These are phyloP conservation scores for Drosophila nigritarsus DNA, from an alignment of 2,888 invertebrate species.

Conservation along the genomic window DNA sequence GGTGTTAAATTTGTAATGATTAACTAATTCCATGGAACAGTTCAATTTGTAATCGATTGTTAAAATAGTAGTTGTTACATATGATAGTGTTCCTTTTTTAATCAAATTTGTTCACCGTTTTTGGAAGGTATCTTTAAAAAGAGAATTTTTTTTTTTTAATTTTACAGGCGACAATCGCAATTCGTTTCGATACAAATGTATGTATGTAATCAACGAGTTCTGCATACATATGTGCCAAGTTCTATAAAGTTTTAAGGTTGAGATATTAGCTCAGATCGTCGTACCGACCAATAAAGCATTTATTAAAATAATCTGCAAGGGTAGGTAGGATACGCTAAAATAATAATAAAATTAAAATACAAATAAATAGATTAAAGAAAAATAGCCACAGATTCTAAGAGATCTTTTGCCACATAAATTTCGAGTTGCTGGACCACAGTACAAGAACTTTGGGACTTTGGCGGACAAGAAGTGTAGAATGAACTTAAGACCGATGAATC, in stretches of 20 bases:
- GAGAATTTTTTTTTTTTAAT: not conserved
- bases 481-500: conserved; percentile 15
- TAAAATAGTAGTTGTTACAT: not conserved
- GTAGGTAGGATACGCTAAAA: conserved; percentile 1
- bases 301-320: conserved; percentile 20
- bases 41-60: not conserved
- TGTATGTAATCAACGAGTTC: not conserved
- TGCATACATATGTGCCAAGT: not conserved
- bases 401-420: conserved; percentile 22
- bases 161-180: not conserved
- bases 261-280: conserved; percentile 7
- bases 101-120: not conserved
- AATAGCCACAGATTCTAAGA: conserved; percentile 36
- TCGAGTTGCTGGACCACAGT: conserved; percentile 10
- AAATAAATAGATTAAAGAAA: conserved; percentile 7
- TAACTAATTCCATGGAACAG: not conserved
- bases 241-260: conserved; percentile 3
- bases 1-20: not conserved
- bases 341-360: not conserved
- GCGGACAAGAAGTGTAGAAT: conserved; percentile 17
- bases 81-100: not conserved
- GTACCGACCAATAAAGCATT: conserved; percentile 6
- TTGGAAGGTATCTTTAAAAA: not conserved
- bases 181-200: not conserved
- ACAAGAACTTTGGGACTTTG: conserved; percentile 22